Conservation (phyloP, 2,113 vertebrate genomes). For the Proteles cristata region DNA sequence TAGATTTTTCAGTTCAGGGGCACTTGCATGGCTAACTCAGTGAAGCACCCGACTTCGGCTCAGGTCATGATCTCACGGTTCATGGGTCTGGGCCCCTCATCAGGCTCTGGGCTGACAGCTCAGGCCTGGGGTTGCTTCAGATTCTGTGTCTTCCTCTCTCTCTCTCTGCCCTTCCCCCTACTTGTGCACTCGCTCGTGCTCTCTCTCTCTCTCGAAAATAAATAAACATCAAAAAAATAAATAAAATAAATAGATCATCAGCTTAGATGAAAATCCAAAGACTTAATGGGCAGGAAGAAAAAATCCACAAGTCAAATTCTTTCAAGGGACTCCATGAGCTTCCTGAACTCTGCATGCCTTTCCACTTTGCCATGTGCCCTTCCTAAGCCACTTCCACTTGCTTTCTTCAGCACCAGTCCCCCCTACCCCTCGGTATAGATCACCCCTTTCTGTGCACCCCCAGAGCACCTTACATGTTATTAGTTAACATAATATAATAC, state of each 20-base stretch:
- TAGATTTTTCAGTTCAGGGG: not conserved
- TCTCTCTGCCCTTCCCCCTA: too few relatives aligned
- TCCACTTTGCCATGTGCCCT: rapidly evolving
- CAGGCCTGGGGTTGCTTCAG: too few relatives aligned
- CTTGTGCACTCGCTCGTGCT: too few relatives aligned
- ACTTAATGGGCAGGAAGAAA: not conserved
- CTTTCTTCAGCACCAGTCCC: not conserved
- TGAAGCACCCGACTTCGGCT: too few relatives aligned
- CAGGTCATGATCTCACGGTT: too few relatives aligned
- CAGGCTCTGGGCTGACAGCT: too few relatives aligned
- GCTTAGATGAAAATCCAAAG: not conserved
- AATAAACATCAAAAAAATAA: too few relatives aligned
- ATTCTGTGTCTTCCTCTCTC: too few relatives aligned
- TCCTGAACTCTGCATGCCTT: not conserved
- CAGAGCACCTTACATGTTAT: not conserved
- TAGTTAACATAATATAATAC: not conserved
- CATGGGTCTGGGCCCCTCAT: too few relatives aligned
- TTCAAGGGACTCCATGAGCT: not conserved
- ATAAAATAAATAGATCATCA: not conserved
- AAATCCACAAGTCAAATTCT: not conserved
- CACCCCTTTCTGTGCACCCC: not conserved
- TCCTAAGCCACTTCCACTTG: rapidly evolving
- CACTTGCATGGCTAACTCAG: too few relatives aligned
- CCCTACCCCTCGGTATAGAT: not conserved
- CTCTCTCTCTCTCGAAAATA: too few relatives aligned